These are phyloP conservation scores for Drosophila malerkotliana DNA, from an alignment of 1,140 invertebrate species.

Conservation along the genomic window DNA sequence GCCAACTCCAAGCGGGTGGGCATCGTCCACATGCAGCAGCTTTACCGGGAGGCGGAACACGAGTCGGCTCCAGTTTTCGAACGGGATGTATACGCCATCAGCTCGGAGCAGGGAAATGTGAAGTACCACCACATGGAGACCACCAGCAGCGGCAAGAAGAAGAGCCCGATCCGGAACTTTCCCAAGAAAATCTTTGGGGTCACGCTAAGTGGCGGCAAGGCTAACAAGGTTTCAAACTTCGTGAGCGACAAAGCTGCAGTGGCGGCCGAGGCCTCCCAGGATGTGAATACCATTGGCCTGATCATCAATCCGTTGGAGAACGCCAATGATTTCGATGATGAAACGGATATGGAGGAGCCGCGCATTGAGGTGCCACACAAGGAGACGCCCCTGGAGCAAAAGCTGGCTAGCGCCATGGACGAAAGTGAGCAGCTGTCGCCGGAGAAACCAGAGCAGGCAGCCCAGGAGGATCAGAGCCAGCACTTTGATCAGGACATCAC, in stretches of 20 bases:
- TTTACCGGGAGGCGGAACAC: constrained; percentile 86
- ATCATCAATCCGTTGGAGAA: constrained; percentile 85
- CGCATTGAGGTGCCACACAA: constrained; percentile 58
- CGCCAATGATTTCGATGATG: constrained; percentile 78
- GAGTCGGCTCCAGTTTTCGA: constrained; percentile 83
- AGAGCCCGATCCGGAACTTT: constrained; percentile 78
- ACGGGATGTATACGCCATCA: constrained; percentile 92
- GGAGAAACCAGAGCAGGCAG: constrained; percentile 3
- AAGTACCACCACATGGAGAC: constrained; percentile 90
- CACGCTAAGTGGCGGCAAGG: constrained; percentile 77
- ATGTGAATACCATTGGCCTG: constrained; percentile 83
- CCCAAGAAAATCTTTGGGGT: constrained; percentile 84
- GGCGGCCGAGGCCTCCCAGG: constrained; percentile 49
- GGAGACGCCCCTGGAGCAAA: constrained; percentile 65
- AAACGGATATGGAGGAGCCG: constrained; percentile 72
- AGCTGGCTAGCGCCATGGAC: constrained; percentile 68
- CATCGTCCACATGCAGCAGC: constrained; percentile 92
- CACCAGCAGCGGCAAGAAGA: constrained; percentile 65
- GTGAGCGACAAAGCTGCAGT: constrained; percentile 69
- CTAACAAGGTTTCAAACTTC: constrained; percentile 80
- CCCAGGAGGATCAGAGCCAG: constrained; percentile 38
- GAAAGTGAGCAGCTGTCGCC: constrained; percentile 39
- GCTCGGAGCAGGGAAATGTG: constrained; percentile 93
- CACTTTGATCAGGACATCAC: constrained; percentile 73
- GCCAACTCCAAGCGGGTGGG: constrained; percentile 93